Base-by-base conservation (phyloP, 23 tunicate species). In the Trididemnum clinides region DNA sequence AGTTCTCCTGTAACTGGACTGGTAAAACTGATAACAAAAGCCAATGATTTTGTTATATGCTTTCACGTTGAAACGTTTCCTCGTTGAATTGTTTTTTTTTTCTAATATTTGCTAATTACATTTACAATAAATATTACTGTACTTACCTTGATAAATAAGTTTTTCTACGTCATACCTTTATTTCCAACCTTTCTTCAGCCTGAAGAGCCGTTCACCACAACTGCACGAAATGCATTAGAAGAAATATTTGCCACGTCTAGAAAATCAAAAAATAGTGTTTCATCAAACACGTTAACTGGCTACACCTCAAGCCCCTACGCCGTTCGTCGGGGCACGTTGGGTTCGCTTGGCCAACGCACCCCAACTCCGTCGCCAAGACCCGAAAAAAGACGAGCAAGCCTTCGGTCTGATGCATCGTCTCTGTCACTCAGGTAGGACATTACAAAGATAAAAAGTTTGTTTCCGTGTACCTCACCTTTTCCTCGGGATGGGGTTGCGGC, bases 211-310 rank as follows among this genome's bases (percentile, higher is more conserved):
- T 80, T 87, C 2, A 33, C 84, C 7, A 57, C 91, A 1, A 59
- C 77, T 21, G 91, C 91, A 10, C 51, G 57, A 65, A 50, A 69
- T 28, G 64, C 85, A 0, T 21, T 87, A 1, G 65, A 30, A n/a
- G 91, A 71, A 87, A 87, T 87, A 58, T 87, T 87, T 80, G 91
- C 91, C 2, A 77, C 86, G 51, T 80, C 91, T 21, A 64, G 91
- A 32, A 87, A 87, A 32, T 51, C 91, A 3, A 77, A 70, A 50
- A 34, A 64, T 27, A 80, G 85, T 36, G 78, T 80, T 2, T 35
- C 77, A 27, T 69, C 91, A n/a, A 54, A 44, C 28, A 87, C 91
- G 12, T 58, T 87, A 33, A 87, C 85, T 22, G 91, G 84, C 7
- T 87, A 58, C 54, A 30, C 91, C 39, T 19, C 59, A 19, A 87